Percentiles rank a stretch among this genome's conserved stretches.
Evolutionary conservation across 2,113 vertebrate species (phyloP).

Genomic region (Aegithalos caudatus): DNA sequence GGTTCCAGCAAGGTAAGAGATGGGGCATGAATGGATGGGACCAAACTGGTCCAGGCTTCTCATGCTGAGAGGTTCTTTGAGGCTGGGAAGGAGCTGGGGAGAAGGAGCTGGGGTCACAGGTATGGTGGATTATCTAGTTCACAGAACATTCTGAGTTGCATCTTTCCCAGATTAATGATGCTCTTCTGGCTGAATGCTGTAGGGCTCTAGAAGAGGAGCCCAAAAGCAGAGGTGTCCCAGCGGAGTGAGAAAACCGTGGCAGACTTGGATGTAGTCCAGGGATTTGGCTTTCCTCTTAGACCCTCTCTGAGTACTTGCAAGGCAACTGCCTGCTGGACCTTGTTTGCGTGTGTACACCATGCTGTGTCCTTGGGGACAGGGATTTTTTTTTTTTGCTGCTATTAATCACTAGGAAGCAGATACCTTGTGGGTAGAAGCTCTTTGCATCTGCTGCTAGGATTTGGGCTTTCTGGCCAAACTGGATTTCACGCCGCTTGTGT

Average conservation of each 20-base stretch:
- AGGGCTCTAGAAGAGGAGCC: neutral
- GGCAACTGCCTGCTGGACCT: neutral
- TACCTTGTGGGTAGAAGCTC: neutral
- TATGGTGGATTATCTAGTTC: neutral
- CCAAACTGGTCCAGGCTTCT: neutral
- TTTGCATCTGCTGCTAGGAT: neutral
- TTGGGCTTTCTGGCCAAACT: neutral
- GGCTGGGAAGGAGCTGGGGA: neutral
- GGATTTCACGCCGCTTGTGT: neutral
- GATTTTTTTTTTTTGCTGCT: neutral
- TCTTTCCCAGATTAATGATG: neutral
- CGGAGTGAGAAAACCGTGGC: neutral
- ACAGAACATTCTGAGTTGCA: neutral
- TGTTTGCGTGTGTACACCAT: neutral
- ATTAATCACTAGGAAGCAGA: neutral
- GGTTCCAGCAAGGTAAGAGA: conserved; percentile 89
- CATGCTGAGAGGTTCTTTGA: neutral
- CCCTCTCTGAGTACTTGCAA: neutral
- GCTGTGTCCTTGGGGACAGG: neutral
- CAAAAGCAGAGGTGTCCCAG: neutral
- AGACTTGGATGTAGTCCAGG: neutral
- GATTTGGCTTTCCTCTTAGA: neutral
- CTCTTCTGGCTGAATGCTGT: neutral
- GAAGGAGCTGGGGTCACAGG: neutral
- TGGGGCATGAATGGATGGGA: neutral